phyloP scores from a whole-genome alignment of 2,888 invertebrate species.

The Amphimallon solstitiale region DNA sequence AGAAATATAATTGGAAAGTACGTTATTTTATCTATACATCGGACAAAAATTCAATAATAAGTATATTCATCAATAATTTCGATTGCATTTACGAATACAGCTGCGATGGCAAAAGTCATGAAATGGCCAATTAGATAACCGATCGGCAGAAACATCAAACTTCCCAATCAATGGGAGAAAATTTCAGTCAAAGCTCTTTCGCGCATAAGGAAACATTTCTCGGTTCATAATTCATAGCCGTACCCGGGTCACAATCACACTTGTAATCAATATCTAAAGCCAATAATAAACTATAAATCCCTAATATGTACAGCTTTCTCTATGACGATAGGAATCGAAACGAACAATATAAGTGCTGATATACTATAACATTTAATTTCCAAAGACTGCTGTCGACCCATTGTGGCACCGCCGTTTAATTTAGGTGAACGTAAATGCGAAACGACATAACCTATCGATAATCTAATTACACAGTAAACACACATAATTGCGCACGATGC shows the following conservation, averaged over 20 bases:
- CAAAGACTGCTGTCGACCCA: conserved; percentile 14
- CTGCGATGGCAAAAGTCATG: conserved; percentile 22
- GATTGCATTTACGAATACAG: background rate
- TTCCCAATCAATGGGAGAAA: conserved; percentile 26
- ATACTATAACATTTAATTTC: conserved; percentile 32
- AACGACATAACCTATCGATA: conserved; percentile 31
- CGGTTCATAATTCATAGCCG: conserved; percentile 49
- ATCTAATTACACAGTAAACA: conserved; percentile 32
- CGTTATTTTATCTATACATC: conserved; percentile 12
- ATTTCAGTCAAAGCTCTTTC: conserved; percentile 19
- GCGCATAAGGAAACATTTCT: conserved; percentile 42
- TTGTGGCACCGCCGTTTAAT: conserved; percentile 21
- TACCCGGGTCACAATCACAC: conserved; percentile 48
- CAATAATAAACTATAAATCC: conserved; percentile 59
- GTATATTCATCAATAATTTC: conserved; percentile 12
- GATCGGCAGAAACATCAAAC: conserved; percentile 22
- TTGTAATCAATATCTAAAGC: conserved; percentile 54
- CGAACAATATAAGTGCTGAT: conserved; percentile 32
- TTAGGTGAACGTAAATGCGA: conserved; percentile 23
- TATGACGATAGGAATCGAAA: conserved; percentile 41
- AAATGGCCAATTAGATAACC: conserved; percentile 32
- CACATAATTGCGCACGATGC: conserved; percentile 20
- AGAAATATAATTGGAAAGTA: background rate
- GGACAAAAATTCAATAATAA: conserved; percentile 15
- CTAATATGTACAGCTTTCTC: conserved; percentile 59